Evolutionary conservation across 2,797 vertebrate species (phyloP).

Genomic region (Myotis pilosus): DNA sequence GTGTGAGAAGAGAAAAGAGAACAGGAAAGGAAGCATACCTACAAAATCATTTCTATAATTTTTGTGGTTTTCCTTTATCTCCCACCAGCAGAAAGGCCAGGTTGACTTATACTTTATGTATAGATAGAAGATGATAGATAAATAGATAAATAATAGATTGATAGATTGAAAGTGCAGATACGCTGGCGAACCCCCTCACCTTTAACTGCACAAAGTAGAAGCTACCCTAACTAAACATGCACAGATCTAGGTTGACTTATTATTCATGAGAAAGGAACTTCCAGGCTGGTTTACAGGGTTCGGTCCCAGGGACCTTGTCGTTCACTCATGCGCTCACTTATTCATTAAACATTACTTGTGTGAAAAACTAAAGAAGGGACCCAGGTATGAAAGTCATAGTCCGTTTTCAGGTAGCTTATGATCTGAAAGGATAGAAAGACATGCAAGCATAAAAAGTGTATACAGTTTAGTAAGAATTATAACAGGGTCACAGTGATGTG

Average conservation of each 20-base stretch:
- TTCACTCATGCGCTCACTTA: not conserved
- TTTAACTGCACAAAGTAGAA: not conserved
- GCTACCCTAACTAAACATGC: not conserved
- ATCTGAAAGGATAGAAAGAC: not conserved
- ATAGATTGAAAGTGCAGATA: not conserved
- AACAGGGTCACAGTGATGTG: not conserved
- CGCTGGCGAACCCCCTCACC: not conserved
- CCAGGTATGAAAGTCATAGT: not conserved
- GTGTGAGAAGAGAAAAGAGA: not conserved
- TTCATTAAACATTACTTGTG: not conserved
- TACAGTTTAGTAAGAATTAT: no score
- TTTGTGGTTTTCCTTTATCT: not conserved
- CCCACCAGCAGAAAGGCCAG: not conserved
- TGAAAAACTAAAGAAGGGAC: not conserved
- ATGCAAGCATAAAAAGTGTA: accelerated
- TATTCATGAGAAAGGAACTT: not conserved
- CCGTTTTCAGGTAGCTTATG: not conserved
- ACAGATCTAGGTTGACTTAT: not conserved
- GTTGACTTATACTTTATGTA: not conserved
- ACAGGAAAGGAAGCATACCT: not conserved
- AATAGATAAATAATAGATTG: not conserved
- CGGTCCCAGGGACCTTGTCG: not conserved
- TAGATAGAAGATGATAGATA: not conserved
- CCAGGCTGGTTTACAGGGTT: not conserved
- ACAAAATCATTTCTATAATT: not conserved